Conservation (phyloP, 2,113 vertebrate species). For the Eretmochelys imbricata region DNA sequence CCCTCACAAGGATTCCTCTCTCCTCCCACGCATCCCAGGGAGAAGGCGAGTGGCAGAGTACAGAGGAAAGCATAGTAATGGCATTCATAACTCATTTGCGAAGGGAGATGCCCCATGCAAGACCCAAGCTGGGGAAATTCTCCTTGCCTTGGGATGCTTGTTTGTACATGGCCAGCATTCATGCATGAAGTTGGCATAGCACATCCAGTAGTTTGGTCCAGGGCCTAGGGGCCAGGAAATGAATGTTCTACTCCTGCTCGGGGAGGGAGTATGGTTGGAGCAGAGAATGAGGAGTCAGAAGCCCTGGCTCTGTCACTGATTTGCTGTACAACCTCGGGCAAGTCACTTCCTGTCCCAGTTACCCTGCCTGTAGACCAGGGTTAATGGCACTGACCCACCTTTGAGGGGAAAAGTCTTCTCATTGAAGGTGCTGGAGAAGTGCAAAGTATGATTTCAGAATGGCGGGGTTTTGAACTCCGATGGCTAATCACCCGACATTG, state of each 20-base stretch:
- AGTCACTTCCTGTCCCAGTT: not conserved
- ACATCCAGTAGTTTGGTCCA: not conserved
- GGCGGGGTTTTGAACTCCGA: not conserved
- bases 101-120: not conserved
- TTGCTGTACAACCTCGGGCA: not conserved
- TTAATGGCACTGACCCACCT: not conserved
- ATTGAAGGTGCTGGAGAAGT: not conserved
- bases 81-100: not conserved
- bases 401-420: not conserved
- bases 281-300: not conserved
- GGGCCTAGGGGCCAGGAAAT: not conserved
- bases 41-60: not conserved
- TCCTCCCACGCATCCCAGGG: not conserved
- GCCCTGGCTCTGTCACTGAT: not conserved
- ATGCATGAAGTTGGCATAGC: not conserved
- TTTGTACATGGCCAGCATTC: not conserved
- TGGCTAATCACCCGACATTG: not conserved
- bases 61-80: not conserved
- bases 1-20: not conserved
- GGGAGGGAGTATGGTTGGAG: not conserved
- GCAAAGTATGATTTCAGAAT: not conserved
- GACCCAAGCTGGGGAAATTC: not conserved
- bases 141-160: not conserved
- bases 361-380: not conserved
- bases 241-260: not conserved